Conservation (phyloP, 1,140 invertebrate genomes). For the Liolophura sinensis region DNA sequence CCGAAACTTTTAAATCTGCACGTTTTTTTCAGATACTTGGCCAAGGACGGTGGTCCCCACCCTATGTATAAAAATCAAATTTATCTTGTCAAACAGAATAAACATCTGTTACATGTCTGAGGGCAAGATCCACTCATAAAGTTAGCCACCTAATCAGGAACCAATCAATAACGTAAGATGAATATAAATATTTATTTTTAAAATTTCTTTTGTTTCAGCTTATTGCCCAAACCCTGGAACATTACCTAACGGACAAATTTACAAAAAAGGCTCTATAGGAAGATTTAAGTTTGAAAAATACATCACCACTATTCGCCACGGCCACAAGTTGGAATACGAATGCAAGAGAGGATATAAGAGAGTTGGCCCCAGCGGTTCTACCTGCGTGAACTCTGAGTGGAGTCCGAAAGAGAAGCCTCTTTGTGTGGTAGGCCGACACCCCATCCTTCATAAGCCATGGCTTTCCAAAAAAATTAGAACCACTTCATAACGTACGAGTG, state of each 20-base stretch:
- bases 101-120: no score
- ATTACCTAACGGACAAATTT: constrained; percentile 19
- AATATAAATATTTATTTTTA: no score
- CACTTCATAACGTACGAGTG: no score
- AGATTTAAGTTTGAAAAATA: constrained; percentile 21
- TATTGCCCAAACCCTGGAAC: constrained; percentile 17
- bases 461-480: not conserved
- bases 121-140: no score
- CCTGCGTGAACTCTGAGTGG: constrained; percentile 87
- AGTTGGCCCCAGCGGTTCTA: constrained; percentile 85
- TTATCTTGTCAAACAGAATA: no score
- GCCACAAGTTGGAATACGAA: constrained; percentile 80
- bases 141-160: no score
- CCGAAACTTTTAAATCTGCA: no score
- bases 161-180: no score
- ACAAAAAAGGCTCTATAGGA: constrained; percentile 14
- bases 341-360: constrained; percentile 89
- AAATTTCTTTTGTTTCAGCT: constrained; percentile 6
- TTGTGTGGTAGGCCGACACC: constrained; percentile 17
- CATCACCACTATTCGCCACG: constrained; percentile 23
- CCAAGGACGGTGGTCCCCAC: no score
- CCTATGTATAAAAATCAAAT: no score
- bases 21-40: no score
- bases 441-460: constrained; percentile 15
- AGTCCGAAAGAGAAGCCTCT: constrained; percentile 63